Conservation (phyloP, 2,888 invertebrate genomes). For the Ochropleura leucogaster region DNA sequence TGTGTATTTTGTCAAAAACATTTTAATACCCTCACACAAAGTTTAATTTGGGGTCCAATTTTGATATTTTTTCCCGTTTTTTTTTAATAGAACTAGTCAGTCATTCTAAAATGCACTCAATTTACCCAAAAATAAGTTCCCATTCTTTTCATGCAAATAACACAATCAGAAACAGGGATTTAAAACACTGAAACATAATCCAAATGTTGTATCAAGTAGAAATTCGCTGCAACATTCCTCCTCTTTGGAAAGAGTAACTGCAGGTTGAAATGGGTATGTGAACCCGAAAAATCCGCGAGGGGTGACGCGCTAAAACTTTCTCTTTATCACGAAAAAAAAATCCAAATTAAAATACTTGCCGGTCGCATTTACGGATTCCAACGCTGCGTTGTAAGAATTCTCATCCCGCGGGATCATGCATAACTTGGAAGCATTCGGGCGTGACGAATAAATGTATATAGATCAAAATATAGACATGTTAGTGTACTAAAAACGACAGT, state of each 20-base stretch:
- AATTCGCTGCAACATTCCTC: not conserved
- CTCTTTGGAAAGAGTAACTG: not conserved
- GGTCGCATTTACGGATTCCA: conserved; percentile 10
- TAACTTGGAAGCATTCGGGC: conserved; percentile 15
- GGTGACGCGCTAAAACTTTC: not conserved
- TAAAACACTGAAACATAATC: not conserved
- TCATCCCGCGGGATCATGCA: not conserved
- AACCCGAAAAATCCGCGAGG: not conserved
- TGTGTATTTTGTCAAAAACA: not conserved
- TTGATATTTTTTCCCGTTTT: not conserved
- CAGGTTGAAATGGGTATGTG: not conserved
- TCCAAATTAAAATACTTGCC: conserved; percentile 34
- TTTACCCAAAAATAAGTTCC: not conserved
- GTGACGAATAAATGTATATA: not conserved
- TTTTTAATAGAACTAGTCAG: not conserved
- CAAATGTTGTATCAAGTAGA: not conserved
- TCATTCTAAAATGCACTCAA: not conserved
- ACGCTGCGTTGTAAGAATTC: conserved; percentile 6
- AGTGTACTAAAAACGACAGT: not conserved
- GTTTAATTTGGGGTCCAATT: not conserved
- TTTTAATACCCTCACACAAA: not conserved
- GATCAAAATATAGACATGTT: not conserved
- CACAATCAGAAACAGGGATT: not conserved
- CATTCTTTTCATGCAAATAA: not conserved
- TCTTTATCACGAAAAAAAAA: conserved; percentile 1